These are phyloP conservation scores for Standfussiana lucernea DNA, from an alignment of 2,888 invertebrate species.

Conservation along the genomic window DNA sequence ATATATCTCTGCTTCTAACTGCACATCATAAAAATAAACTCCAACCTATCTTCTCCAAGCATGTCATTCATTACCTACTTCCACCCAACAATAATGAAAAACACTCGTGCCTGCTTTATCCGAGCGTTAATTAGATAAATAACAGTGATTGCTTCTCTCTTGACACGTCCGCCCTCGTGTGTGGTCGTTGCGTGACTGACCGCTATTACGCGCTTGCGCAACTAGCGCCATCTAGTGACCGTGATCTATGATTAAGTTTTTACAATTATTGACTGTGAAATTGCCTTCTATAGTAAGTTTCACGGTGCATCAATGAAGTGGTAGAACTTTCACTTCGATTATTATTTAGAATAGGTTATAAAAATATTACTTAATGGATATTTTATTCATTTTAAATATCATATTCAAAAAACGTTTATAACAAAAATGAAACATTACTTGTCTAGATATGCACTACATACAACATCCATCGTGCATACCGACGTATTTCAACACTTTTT, in stretches of 20 bases:
- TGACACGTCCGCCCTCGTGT: constrained; percentile 79
- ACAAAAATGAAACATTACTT: background rate
- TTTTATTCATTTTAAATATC: constrained; percentile 35
- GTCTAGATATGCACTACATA: background rate
- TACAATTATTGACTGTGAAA: constrained; percentile 68
- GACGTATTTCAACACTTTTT: background rate
- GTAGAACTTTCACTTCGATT: constrained; percentile 54
- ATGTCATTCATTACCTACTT: constrained; percentile 35
- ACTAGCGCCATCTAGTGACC: constrained; percentile 75
- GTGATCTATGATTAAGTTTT: constrained; percentile 72
- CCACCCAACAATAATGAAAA: constrained; percentile 61
- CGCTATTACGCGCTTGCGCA: constrained; percentile 76
- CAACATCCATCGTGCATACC: background rate
- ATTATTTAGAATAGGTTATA: constrained; percentile 14
- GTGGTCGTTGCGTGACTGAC: constrained; percentile 87
- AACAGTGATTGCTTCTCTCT: constrained; percentile 75
- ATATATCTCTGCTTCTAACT: background rate
- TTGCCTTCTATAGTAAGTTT: constrained; percentile 63
- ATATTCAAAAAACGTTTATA: background rate
- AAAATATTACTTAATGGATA: constrained; percentile 10
- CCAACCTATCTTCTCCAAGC: constrained; percentile 8
- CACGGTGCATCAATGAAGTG: constrained; percentile 42
- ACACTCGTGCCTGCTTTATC: constrained; percentile 57
- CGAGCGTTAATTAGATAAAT: constrained; percentile 79
- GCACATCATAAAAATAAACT: constrained; percentile 4